Percentiles rank a stretch among this genome's conserved stretches.
phyloP scores from a whole-genome alignment of 2,888 invertebrate genomes.

The Rotaria socialis region DNA sequence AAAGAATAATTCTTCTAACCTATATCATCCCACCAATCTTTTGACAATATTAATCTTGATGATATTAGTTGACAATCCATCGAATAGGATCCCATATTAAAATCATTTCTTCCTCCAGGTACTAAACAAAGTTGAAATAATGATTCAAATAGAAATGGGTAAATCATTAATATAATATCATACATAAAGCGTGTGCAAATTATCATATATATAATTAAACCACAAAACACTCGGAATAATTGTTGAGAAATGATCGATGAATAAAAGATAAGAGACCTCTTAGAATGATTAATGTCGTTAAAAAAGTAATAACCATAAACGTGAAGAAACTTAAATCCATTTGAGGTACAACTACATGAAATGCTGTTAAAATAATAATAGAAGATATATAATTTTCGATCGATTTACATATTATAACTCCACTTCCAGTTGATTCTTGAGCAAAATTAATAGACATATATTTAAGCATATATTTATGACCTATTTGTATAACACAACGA shows the following conservation, averaged over 20 bases:
- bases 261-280: not conserved
- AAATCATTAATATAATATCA: not conserved
- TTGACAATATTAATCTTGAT: not conserved
- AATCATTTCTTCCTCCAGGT: not conserved
- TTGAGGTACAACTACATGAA: constrained; percentile 19
- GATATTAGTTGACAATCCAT: not conserved
- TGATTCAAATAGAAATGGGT: not conserved
- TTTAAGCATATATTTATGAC: too few relatives aligned
- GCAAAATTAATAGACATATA: too few relatives aligned
- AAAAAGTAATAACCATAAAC: not conserved
- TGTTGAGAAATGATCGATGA: not conserved
- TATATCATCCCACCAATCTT: constrained; percentile 1
- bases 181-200: not conserved
- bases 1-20: not conserved
- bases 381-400: not conserved
- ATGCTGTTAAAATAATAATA: not conserved
- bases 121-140: not conserved
- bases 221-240: not conserved
- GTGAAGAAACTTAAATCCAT: not conserved
- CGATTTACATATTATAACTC: not conserved
- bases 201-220: not conserved
- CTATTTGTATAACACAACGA: too few relatives aligned
- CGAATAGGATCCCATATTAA: not conserved
- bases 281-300: not conserved
- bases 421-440: too few relatives aligned